Percentiles rank a stretch among this genome's conserved stretches.
These are phyloP conservation scores for Myrmecophaga tridactyla DNA, from an alignment of 2,113 vertebrate genomes.

Conservation along the genomic window DNA sequence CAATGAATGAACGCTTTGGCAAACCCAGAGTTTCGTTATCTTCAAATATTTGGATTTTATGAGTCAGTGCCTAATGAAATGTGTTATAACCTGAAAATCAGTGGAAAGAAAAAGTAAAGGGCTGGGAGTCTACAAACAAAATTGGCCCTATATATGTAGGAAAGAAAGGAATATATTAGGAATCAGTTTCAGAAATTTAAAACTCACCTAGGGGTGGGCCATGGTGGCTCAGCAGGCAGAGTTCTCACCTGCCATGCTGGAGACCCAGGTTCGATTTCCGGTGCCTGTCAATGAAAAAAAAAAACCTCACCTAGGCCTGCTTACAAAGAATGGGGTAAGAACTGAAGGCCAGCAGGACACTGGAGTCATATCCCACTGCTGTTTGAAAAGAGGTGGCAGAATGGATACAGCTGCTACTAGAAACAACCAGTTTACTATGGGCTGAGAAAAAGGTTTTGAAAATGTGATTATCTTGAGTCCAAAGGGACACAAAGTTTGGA, in stretches of 20 bases:
- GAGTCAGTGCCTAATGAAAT: not conserved
- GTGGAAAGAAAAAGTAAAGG: not conserved
- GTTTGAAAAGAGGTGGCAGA: not conserved
- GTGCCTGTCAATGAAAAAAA: no score
- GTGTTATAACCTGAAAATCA: not conserved
- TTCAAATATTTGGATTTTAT: not conserved
- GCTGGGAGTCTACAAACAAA: not conserved
- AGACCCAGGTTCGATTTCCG: no score
- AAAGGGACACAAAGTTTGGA: not conserved
- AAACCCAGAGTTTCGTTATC: not conserved
- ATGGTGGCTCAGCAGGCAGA: no score
- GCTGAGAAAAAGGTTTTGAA: not conserved
- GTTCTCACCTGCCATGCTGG: no score
- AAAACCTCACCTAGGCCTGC: not conserved
- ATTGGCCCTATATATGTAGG: not conserved
- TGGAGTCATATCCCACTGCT: no score
- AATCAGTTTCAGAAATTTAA: not conserved
- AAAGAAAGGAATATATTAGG: not conserved
- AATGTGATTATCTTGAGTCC: not conserved
- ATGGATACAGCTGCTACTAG: not conserved
- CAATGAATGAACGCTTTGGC: not conserved
- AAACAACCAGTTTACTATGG: not conserved
- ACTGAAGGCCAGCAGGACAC: not conserved
- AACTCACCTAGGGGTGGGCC: not conserved
- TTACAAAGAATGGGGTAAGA: not conserved